Evolutionary conservation across 37 sponge, comb jelly and placozoan species (phyloP).

Genomic region (Mnemiopsis leidyi): DNA sequence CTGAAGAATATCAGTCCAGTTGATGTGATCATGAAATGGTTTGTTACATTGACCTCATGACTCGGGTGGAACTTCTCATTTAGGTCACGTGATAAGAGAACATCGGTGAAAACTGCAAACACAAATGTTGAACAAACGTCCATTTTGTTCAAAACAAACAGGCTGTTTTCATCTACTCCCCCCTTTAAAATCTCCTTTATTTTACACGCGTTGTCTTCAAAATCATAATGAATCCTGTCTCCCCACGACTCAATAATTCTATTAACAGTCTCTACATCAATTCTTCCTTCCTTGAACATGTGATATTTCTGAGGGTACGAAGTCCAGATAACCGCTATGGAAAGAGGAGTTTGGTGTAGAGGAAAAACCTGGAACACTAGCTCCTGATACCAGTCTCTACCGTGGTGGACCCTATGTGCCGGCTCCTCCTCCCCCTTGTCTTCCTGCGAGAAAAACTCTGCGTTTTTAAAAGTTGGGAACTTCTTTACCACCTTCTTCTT

Average conservation of each 20-base stretch:
- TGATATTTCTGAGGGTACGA: neutral
- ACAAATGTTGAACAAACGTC: neutral
- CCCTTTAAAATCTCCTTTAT: neutral
- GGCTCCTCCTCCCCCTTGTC: neutral
- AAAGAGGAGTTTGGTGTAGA: neutral
- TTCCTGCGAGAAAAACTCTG: neutral
- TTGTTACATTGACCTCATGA: neutral
- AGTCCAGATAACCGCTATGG: slow-evolving; percentile 16
- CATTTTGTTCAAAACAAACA: neutral
- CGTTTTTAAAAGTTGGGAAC: neutral
- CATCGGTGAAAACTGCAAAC: neutral
- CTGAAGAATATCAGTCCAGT: neutral
- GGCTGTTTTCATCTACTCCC: neutral
- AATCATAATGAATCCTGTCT: neutral
- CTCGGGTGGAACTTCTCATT: neutral
- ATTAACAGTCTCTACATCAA: neutral
- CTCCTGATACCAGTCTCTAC: neutral
- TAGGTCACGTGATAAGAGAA: neutral
- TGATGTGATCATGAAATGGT: neutral
- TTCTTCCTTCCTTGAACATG: neutral
- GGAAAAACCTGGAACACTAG: slow-evolving; percentile 24
- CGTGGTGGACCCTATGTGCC: neutral
- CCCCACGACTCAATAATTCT: slow-evolving; percentile 6
- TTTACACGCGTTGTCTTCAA: neutral
- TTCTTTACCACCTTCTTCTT: neutral